Base-by-base conservation (phyloP, 2,113 vertebrate species). In the Neodon shergylaensis region DNA sequence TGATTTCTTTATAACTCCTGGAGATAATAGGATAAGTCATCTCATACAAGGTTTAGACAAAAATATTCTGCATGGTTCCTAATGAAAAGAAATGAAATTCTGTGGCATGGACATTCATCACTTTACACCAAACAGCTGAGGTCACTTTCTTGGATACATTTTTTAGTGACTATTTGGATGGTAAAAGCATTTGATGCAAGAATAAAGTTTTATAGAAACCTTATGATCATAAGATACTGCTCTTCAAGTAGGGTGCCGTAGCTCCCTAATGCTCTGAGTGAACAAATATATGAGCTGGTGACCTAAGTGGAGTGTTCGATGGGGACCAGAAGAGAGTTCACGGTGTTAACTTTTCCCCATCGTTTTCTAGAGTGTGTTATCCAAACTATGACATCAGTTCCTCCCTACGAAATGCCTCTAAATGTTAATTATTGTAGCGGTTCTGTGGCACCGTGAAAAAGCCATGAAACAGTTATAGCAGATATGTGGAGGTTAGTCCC, bases 1-100 rank as follows among this genome's bases (percentile, higher is more conserved):
- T 97, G 90, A 97, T 96, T 96, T 95, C 85, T 97, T 95, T 97
- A 92, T 96, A 97, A 65, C 52, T 97, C 90, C 54, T 8, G 96
- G 94, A 54, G 74, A 93, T 74, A 87, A 94, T 81, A 73, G 95
- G 54, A 78, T 95, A 95, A 94, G 81, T 52, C 4, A 92, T 7
- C 36, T 49, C 39, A 17, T 47, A 94, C 52, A 86, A 86, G 85
- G 24, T 66, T 77, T 54, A 90, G 47, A 58, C 21, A 47, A 72
- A 90, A 94, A 76, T 14, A 77, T 7, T 13, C 3, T 36, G 26
- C 81, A 52, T 42, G 5, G 54, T 77, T 81, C 70, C 63, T 70
- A 70, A 77, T 28, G 77, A 83, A 95, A 63, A 24, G 47, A 83
- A 58, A 73, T 73, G 42, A 81, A 91, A 87, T 73, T 44, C 36